Conservation (phyloP, 2,113 vertebrate species). For the Rousettus leschenaultii region DNA sequence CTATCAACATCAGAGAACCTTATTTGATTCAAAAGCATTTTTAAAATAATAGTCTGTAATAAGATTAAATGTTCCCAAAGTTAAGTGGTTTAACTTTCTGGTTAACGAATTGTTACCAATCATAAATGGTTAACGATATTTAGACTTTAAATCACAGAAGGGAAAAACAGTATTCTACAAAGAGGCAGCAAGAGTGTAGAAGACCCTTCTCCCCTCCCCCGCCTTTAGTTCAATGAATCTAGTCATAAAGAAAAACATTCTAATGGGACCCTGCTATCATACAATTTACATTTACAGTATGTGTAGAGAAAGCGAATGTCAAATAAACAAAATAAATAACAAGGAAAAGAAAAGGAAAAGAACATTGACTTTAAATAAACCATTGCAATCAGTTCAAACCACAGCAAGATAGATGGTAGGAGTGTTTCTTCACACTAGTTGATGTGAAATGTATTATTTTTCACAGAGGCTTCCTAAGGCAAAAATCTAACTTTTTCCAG, state of each 20-base stretch:
- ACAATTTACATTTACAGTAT: no score
- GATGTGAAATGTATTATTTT: not conserved
- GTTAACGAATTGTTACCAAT: not conserved
- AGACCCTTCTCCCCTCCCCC: not conserved
- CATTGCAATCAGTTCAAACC: not conserved
- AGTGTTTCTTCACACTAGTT: not conserved
- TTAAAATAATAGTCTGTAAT: not conserved
- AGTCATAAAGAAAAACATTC: not conserved
- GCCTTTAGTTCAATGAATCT: not conserved
- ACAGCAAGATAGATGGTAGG: not conserved
- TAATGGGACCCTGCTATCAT: no score
- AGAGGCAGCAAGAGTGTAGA: not conserved
- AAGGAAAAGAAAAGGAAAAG: no score
- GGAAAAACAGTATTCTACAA: not conserved
- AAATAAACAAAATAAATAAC: no score
- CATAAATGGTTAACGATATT: constrained; percentile 19
- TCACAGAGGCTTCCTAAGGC: not conserved
- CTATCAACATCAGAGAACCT: not conserved
- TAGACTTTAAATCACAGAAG: not conserved
- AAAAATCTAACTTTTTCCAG: not conserved
- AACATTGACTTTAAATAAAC: not conserved
- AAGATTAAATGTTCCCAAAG: not conserved
- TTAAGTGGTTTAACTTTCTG: not conserved
- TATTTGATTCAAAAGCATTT: not conserved
- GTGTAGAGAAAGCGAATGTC: no score